These are phyloP conservation scores for Lepeophtheirus salmonis DNA, from an alignment of 1,140 invertebrate genomes.

Conservation along the genomic window DNA sequence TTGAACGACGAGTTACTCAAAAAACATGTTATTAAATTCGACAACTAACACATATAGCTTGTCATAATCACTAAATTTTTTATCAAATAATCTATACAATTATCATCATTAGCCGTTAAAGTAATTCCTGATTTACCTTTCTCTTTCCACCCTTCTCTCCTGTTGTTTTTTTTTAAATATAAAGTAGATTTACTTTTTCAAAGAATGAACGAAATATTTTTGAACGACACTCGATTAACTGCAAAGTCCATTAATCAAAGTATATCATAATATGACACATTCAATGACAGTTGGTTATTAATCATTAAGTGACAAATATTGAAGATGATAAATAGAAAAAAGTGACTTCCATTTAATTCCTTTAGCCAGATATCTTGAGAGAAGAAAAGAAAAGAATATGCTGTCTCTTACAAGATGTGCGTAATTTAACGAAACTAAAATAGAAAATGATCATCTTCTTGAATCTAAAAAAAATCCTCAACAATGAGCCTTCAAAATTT, in stretches of 20 bases:
- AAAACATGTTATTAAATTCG: too few relatives aligned
- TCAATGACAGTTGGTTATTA: not conserved
- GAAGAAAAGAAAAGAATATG: constrained; percentile 41
- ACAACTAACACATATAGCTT: too few relatives aligned
- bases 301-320: not conserved
- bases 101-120: too few relatives aligned
- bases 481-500: constrained; percentile 68
- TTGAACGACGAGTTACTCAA: too few relatives aligned
- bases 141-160: not conserved
- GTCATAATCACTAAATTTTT: too few relatives aligned
- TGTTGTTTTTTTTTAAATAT: not conserved
- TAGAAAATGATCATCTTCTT: constrained; percentile 82
- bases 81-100: too few relatives aligned
- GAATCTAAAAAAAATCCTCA: constrained; percentile 49
- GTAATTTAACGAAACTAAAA: constrained; percentile 64
- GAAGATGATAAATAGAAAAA: not conserved
- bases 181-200: not conserved
- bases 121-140: too few relatives aligned
- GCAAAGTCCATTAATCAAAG: not conserved
- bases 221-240: not conserved
- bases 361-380: not conserved
- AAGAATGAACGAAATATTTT: not conserved
- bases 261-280: not conserved
- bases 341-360: not conserved
- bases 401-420: constrained; percentile 69